A percentile compares a stretch with the other conserved stretches of the same genome.
Conservation (phyloP, 2,113 vertebrate species). For the Tiliqua scincoides region DNA sequence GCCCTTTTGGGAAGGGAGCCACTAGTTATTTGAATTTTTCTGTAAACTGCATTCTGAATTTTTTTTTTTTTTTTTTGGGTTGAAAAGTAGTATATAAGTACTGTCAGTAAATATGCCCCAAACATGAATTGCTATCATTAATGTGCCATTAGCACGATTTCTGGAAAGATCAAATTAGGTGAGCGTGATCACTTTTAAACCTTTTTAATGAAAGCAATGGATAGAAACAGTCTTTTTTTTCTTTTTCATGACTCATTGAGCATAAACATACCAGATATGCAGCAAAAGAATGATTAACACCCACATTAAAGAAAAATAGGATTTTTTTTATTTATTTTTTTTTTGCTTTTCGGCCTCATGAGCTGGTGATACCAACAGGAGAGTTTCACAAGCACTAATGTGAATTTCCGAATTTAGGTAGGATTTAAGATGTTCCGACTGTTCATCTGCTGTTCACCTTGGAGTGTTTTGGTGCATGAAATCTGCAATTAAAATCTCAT, state of each 20-base stretch:
- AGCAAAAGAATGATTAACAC: slow-evolving; percentile 56
- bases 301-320: slow-evolving; percentile 32
- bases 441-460: slow-evolving; percentile 50
- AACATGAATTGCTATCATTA: slow-evolving; percentile 40
- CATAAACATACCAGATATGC: slow-evolving; percentile 44
- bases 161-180: slow-evolving; percentile 22
- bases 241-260: slow-evolving; percentile 50
- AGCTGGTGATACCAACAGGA: slow-evolving; percentile 19
- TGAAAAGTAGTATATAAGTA: no score
- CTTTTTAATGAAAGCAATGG: slow-evolving; percentile 50
- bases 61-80: no score
- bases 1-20: no score
- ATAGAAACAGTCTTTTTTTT: slow-evolving; percentile 56
- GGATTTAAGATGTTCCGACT: slow-evolving; percentile 30
- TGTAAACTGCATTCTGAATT: no score
- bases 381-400: slow-evolving; percentile 29
- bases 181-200: slow-evolving; percentile 50
- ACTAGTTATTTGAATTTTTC: no score
- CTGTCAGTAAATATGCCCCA: slow-evolving; percentile 42
- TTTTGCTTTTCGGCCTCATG: slow-evolving; percentile 36
- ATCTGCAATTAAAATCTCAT: slow-evolving; percentile 59
- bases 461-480: slow-evolving; percentile 31
- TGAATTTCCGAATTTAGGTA: slow-evolving; percentile 22
- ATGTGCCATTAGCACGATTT: slow-evolving; percentile 19
- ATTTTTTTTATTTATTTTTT: slow-evolving; percentile 28